Evolutionary conservation across 2,113 vertebrate genomes (phyloP).

Genomic region (Ginglymostoma cirratum): DNA sequence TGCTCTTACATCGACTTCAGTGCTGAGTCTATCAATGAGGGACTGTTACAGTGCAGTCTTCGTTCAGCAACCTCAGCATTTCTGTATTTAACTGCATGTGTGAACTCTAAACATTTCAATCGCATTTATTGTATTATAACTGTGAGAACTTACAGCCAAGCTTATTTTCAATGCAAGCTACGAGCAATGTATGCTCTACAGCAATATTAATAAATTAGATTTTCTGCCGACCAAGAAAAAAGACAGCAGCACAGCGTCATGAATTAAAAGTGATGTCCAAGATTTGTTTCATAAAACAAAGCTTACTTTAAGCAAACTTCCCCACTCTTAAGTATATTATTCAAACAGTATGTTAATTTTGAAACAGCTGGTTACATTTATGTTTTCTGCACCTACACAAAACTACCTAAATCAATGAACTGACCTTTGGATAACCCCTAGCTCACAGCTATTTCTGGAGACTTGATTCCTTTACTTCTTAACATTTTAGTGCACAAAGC

Average conservation of each 20-base stretch:
- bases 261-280: background rate
- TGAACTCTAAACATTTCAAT: background rate
- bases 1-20: background rate
- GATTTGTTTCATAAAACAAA: background rate
- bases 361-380: background rate
- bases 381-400: background rate
- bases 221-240: background rate
- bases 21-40: background rate
- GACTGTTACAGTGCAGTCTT: background rate
- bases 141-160: background rate
- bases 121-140: background rate
- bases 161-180: background rate
- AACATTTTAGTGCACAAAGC: background rate
- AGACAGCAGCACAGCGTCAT: background rate
- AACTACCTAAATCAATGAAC: background rate
- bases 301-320: background rate
- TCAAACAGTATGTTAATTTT: background rate
- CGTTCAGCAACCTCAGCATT: background rate
- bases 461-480: background rate
- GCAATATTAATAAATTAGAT: background rate
- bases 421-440: background rate
- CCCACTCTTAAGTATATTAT: background rate
- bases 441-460: background rate
- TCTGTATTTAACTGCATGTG: background rate
- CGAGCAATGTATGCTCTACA: background rate